phyloP scores from a whole-genome alignment of 1,140 invertebrate genomes.

The Caenorhabditis remanei region DNA sequence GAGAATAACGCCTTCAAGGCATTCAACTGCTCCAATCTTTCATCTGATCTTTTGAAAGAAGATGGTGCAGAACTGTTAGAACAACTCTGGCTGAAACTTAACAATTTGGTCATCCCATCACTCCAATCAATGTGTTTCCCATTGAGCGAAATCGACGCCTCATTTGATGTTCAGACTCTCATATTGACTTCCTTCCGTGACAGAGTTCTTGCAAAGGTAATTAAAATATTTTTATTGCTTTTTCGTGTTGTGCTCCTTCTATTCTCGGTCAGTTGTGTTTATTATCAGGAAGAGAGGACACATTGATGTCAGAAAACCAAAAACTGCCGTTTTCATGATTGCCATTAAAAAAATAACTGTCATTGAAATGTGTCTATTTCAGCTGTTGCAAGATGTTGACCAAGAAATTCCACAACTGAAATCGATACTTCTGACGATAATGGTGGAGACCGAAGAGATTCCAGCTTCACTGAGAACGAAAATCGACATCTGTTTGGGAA shows the following conservation, averaged over 20 bases:
- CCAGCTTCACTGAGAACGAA: conserved; percentile 12
- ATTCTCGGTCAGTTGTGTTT: conserved; percentile 20
- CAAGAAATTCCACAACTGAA: conserved; percentile 28
- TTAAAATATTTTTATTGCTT: neutral
- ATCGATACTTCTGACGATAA: conserved; percentile 32
- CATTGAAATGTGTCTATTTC: neutral
- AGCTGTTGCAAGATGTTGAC: conserved; percentile 47
- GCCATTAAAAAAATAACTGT: neutral
- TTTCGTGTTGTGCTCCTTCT: conserved; percentile 7
- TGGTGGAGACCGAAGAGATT: conserved; percentile 18
- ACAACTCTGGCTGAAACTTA: conserved; percentile 32
- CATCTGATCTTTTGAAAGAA: conserved; percentile 32
- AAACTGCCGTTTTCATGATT: neutral
- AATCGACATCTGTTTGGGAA: conserved; percentile 32
- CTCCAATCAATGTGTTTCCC: conserved; percentile 46
- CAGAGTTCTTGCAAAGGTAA: conserved; percentile 52
- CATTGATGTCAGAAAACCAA: conserved; percentile 25
- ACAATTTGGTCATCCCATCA: conserved; percentile 33
- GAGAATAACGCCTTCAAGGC: conserved; percentile 44
- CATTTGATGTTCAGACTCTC: conserved; percentile 46
- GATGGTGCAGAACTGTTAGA: neutral
- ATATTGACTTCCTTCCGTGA: conserved; percentile 52
- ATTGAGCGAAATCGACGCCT: conserved; percentile 32
- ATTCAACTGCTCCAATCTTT: conserved; percentile 27
- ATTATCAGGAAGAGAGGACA: neutral